These are phyloP conservation scores for Trachymyrmex cornetzi DNA, from an alignment of 1,140 invertebrate genomes.

Conservation along the genomic window DNA sequence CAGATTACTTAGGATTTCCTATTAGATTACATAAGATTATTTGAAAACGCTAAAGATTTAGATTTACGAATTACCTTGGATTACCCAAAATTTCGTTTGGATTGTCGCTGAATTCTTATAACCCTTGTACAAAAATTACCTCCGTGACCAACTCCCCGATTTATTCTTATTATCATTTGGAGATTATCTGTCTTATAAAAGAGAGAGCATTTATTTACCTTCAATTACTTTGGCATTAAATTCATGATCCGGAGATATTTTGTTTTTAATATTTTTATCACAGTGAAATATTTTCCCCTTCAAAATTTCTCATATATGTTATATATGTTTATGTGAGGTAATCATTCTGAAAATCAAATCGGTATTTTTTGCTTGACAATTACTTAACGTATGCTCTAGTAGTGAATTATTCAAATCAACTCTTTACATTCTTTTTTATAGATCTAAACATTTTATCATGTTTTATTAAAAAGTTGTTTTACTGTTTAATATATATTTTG, in stretches of 20 bases:
- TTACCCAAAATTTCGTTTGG: no score
- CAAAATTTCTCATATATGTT: not conserved
- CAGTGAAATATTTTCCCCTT: not conserved
- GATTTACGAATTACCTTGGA: no score
- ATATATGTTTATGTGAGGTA: not conserved
- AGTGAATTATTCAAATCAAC: not conserved
- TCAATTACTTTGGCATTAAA: not conserved
- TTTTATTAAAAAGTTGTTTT: slow-evolving; percentile 7
- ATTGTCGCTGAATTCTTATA: no score
- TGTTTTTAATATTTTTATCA: not conserved
- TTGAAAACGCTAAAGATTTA: no score
- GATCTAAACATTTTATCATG: not conserved
- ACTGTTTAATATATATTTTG: slow-evolving; percentile 17
- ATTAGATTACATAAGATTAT: no score
- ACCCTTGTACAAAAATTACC: no score
- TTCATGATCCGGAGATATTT: not conserved
- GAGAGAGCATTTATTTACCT: not conserved
- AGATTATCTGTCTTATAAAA: not conserved
- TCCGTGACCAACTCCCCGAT: no score
- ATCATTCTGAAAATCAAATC: not conserved
- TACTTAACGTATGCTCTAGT: not conserved
- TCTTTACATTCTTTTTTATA: not conserved
- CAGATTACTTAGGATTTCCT: no score
- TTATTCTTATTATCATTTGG: not conserved
- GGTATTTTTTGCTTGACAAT: not conserved